Percentiles rank a stretch among this genome's conserved stretches.
These are phyloP conservation scores for Cyrtonyx montezumae DNA, from an alignment of 2,113 vertebrate genomes.

Conservation along the genomic window DNA sequence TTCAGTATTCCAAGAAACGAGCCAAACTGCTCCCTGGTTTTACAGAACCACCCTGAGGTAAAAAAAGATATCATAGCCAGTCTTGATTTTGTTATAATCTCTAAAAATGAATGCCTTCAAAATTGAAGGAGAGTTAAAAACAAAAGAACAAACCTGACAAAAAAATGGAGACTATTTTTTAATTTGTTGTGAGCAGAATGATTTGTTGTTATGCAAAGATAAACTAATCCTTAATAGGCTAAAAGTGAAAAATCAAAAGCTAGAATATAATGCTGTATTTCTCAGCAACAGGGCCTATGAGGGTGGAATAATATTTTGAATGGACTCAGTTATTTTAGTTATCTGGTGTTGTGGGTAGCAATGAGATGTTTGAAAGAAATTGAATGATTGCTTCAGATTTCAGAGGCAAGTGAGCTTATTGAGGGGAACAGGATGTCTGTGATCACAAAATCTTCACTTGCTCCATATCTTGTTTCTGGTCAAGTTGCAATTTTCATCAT, in stretches of 20 bases:
- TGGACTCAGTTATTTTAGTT: neutral
- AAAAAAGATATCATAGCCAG: neutral
- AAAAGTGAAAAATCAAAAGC: neutral
- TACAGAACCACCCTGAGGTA: neutral
- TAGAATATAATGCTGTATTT: neutral
- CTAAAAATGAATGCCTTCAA: neutral
- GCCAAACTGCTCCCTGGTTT: neutral
- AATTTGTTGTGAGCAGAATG: neutral
- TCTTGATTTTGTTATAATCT: neutral
- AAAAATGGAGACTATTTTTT: neutral
- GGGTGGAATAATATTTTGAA: neutral
- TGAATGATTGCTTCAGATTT: neutral
- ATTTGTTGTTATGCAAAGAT: neutral
- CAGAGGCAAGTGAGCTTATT: neutral
- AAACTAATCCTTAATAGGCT: neutral
- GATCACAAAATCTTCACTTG: neutral
- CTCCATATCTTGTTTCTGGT: neutral
- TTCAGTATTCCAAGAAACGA: neutral
- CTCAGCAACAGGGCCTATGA: neutral
- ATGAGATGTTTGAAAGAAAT: neutral
- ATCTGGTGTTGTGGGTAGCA: neutral
- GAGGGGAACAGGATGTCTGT: neutral
- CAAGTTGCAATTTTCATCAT: neutral
- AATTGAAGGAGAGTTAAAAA: neutral
- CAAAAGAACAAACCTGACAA: neutral